Percentiles rank a stretch among this genome's conserved stretches.
These are phyloP conservation scores for Aplysina aerophoba DNA, from an alignment of 37 sponge, comb jelly and placozoan species.

Conservation along the genomic window DNA sequence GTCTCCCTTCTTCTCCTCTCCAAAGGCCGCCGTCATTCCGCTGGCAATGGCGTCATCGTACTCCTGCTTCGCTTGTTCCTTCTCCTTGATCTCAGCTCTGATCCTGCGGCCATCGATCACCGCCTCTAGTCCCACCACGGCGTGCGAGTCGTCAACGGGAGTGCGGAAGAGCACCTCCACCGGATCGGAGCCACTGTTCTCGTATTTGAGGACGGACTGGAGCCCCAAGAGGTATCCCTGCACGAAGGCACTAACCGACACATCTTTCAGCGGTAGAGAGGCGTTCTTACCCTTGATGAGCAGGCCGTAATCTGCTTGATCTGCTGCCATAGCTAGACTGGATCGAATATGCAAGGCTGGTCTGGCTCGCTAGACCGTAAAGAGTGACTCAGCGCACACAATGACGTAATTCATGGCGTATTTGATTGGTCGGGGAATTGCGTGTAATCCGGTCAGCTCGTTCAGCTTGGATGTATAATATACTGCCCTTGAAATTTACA, in stretches of 20 bases:
- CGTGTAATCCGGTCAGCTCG: no score
- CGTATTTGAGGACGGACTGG: conserved; percentile 39
- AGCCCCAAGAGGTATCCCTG: conserved; percentile 45
- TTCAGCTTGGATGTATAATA: no score
- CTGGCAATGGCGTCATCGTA: conserved; percentile 73
- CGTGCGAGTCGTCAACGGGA: conserved; percentile 59
- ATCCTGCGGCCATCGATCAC: conserved; percentile 66
- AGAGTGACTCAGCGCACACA: no score
- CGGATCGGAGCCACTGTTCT: conserved; percentile 52
- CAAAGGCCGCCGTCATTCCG: conserved; percentile 64
- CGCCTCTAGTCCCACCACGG: conserved; percentile 56
- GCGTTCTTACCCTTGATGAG: conserved; percentile 16
- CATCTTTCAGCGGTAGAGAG: conserved; percentile 31
- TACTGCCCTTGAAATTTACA: no score
- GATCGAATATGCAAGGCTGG: no score
- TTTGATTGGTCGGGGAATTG: no score
- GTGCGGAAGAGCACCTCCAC: conserved; percentile 57
- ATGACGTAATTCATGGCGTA: no score
- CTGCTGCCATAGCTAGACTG: no score
- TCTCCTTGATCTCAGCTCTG: conserved; percentile 64
- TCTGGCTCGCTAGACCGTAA: no score
- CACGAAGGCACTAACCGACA: conserved; percentile 41
- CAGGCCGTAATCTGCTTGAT: conserved; percentile 1
- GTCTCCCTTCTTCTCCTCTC: conserved; percentile 66
- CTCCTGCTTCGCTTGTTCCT: conserved; percentile 52